phyloP scores from a whole-genome alignment of 2,888 invertebrate genomes.

The Chymomyza caudatula region DNA sequence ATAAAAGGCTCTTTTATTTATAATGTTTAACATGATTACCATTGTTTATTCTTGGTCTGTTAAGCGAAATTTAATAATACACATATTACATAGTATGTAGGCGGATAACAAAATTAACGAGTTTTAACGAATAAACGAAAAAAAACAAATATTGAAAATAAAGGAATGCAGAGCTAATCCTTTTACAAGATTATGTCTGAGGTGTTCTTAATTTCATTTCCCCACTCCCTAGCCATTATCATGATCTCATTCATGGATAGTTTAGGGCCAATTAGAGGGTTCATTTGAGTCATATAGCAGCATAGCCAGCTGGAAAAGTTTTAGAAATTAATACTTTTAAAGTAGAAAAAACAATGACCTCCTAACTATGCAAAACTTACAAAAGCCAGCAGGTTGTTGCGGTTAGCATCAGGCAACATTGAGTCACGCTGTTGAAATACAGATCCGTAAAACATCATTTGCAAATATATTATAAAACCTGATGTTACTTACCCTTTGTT shows the following conservation, averaged over 20 bases:
- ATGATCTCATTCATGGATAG: constrained; percentile 74
- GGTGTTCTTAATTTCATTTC: constrained; percentile 65
- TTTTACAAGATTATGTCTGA: constrained; percentile 51
- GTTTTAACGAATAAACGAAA: background rate
- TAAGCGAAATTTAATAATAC: constrained; percentile 9
- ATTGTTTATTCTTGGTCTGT: background rate
- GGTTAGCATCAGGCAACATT: constrained; percentile 76
- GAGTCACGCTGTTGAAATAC: constrained; percentile 62
- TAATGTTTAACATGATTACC: background rate
- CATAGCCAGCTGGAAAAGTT: constrained; percentile 71
- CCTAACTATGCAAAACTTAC: constrained; percentile 60
- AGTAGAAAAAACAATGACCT: background rate
- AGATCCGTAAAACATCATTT: background rate
- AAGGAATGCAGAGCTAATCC: background rate
- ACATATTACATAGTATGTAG: constrained; percentile 4
- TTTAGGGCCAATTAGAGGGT: constrained; percentile 75
- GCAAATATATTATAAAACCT: background rate
- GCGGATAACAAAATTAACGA: constrained; percentile 28
- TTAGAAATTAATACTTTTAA: background rate
- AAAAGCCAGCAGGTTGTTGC: constrained; percentile 76
- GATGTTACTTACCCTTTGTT: constrained; percentile 70
- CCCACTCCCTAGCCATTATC: constrained; percentile 76
- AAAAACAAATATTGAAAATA: background rate
- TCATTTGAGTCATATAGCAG: constrained; percentile 76
- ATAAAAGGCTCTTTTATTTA: background rate